These are phyloP conservation scores for Eutolmus rufibarbis DNA, from an alignment of 2,888 invertebrate species.

Conservation along the genomic window DNA sequence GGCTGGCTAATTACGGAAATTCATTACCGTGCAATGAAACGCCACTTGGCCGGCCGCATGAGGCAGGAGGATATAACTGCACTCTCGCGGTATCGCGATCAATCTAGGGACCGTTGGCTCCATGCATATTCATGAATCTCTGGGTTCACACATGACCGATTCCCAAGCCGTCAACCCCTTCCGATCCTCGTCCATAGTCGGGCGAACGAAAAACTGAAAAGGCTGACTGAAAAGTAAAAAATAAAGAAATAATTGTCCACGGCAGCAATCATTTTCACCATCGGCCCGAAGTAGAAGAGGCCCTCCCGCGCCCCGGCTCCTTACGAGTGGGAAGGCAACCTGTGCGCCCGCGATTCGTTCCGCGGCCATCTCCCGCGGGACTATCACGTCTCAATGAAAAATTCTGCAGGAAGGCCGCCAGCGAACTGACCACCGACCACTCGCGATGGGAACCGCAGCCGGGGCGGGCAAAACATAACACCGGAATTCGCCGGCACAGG, in stretches of 20 bases:
- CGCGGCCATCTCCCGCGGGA: background rate
- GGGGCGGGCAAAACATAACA: constrained; percentile 22
- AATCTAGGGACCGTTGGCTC: constrained; percentile 26
- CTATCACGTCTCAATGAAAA: constrained; percentile 31
- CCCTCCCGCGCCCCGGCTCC: background rate
- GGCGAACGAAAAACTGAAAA: background rate
- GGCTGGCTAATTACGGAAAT: constrained; percentile 10
- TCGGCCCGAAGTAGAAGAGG: background rate
- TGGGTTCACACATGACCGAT: constrained; percentile 27
- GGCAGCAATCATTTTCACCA: constrained; percentile 12
- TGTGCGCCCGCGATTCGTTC: background rate
- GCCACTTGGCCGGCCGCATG: background rate
- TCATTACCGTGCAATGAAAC: background rate
- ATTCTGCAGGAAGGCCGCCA: background rate
- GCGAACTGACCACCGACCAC: constrained; percentile 6
- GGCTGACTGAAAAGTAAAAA: background rate
- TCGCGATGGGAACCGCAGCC: background rate
- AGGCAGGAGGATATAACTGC: background rate
- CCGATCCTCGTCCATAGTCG: background rate
- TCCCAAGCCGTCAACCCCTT: constrained; percentile 13
- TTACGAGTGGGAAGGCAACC: background rate
- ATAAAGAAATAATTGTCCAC: constrained; percentile 9
- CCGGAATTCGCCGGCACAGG: constrained; percentile 33
- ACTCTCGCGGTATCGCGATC: constrained; percentile 12
- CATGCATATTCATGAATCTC: constrained; percentile 39